These are phyloP conservation scores for Anastatus disparis DNA, from an alignment of 1,140 invertebrate genomes.

Conservation along the genomic window DNA sequence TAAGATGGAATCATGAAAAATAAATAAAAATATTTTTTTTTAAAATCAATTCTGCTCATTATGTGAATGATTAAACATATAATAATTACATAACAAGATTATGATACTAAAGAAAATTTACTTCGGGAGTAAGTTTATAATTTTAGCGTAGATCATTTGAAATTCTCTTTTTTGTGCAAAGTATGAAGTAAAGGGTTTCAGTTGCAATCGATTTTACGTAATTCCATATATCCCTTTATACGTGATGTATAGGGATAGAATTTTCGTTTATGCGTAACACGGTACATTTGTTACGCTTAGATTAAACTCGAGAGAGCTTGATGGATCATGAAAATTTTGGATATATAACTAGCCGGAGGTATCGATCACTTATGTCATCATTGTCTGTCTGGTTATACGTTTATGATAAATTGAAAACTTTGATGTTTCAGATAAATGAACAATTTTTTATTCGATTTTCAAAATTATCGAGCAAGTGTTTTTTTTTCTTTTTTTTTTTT, in stretches of 20 bases:
- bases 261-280: not conserved
- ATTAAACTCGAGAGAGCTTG: conserved; percentile 7
- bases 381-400: not conserved
- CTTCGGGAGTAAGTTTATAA: too few relatives aligned
- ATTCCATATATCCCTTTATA: not conserved
- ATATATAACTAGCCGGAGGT: not conserved
- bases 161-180: not conserved
- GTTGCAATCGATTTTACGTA: not conserved
- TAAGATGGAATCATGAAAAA: not conserved
- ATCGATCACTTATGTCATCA: not conserved
- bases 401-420: too few relatives aligned
- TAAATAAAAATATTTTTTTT: conserved; percentile 10
- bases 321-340: conserved; percentile 24
- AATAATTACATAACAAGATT: not conserved
- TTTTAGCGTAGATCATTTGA: too few relatives aligned
- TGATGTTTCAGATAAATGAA: too few relatives aligned
- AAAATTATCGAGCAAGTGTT: too few relatives aligned
- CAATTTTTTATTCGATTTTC: too few relatives aligned
- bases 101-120: too few relatives aligned
- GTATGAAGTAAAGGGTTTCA: too few relatives aligned
- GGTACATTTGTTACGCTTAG: conserved; percentile 1
- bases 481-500: too few relatives aligned
- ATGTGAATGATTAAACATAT: not conserved
- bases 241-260: not conserved
- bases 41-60: not conserved